These are phyloP conservation scores for Esox masquinongy DNA, from an alignment of 2,797 vertebrate species.

Conservation along the genomic window DNA sequence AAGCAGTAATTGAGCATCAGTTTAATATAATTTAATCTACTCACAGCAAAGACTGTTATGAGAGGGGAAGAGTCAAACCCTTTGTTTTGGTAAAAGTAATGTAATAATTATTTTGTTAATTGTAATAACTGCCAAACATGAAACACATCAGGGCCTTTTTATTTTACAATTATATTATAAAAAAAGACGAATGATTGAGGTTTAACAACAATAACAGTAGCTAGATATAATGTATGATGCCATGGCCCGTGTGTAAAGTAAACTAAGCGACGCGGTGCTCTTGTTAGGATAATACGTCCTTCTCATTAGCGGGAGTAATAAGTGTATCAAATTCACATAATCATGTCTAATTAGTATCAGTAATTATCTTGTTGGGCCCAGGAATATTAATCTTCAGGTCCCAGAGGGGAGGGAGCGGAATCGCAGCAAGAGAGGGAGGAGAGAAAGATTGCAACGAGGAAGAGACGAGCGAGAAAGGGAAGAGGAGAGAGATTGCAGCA, in stretches of 20 bases:
- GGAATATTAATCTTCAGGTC: slow-evolving; percentile 94
- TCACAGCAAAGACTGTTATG: neutral
- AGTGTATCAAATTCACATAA: slow-evolving; percentile 96
- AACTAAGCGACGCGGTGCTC: slow-evolving; percentile 78
- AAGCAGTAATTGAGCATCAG: slow-evolving; percentile 27
- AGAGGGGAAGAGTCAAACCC: slow-evolving; percentile 22
- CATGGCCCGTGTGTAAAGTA: slow-evolving; percentile 69
- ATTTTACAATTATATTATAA: slow-evolving; percentile 58
- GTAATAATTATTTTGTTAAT: slow-evolving; percentile 31
- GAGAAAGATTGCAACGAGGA: slow-evolving; percentile 39
- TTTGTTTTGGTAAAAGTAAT: slow-evolving; percentile 44
- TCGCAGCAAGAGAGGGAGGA: slow-evolving; percentile 73
- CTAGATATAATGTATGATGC: slow-evolving; percentile 62
- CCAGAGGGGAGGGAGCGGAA: slow-evolving; percentile 83
- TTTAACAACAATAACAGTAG: slow-evolving; percentile 67
- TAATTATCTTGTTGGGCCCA: slow-evolving; percentile 95
- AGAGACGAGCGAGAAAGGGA: too few species aligned
- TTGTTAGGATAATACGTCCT: slow-evolving; percentile 87
- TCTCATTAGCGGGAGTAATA: slow-evolving; percentile 90
- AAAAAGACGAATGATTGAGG: slow-evolving; percentile 68
- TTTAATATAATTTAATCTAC: slow-evolving; percentile 25
- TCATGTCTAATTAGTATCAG: slow-evolving; percentile 99
- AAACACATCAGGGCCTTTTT: slow-evolving; percentile 50
- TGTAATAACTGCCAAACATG: slow-evolving; percentile 40
- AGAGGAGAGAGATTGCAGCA: too few species aligned